Evolutionary conservation across 2,113 vertebrate genomes (phyloP).

Genomic region (Chloebia gouldiae): DNA sequence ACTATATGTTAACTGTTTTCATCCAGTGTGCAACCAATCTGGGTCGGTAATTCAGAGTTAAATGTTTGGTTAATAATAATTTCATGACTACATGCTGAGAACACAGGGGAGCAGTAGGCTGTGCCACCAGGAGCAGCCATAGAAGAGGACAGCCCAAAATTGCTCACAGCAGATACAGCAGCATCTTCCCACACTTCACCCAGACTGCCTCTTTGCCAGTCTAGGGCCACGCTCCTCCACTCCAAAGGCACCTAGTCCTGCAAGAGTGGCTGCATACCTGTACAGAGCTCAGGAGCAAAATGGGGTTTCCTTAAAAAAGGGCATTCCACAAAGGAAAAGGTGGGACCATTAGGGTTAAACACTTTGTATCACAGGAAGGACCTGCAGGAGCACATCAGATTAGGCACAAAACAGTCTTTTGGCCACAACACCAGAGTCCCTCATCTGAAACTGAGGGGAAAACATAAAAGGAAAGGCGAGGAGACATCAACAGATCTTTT

Average conservation of each 20-base stretch:
- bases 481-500: background rate
- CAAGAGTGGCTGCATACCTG: background rate
- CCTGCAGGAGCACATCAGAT: background rate
- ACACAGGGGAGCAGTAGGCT: background rate
- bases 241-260: background rate
- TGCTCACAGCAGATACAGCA: rapidly evolving
- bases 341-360: background rate
- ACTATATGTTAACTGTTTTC: background rate
- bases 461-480: background rate
- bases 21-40: background rate
- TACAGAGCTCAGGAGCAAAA: background rate
- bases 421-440: background rate
- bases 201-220: background rate
- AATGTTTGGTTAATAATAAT: background rate
- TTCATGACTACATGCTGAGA: background rate
- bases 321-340: background rate
- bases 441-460: background rate
- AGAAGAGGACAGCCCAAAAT: background rate
- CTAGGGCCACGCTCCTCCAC: background rate
- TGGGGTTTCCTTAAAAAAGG: background rate
- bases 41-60: background rate
- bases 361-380: background rate
- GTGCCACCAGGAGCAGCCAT: rapidly evolving
- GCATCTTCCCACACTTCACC: background rate
- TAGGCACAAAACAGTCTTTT: background rate